Base-by-base conservation (phyloP, 2,797 vertebrate species). In the Neoniphon sammara region DNA sequence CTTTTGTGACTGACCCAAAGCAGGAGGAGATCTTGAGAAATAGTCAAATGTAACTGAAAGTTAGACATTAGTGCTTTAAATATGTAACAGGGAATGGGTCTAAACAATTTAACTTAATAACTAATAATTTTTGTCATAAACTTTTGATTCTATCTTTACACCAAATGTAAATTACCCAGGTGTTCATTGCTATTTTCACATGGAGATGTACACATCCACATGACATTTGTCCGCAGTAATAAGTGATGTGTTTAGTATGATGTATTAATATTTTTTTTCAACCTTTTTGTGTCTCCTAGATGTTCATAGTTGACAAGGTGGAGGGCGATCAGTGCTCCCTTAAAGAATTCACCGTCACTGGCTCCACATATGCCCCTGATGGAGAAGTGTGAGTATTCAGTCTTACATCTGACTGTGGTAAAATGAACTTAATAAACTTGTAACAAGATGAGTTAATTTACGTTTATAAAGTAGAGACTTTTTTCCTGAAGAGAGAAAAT, bases 351-450 rank as follows among this genome's bases (percentile, higher is more conserved):
- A 96, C 95, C 15, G 91, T 99, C 60, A 96, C 96, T 23, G 98
- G 98, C 34, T 99, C 98, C 59, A 99, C 98, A 1, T 99, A 99
- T 0, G 97, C 97, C 44, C 98, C 98, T 6, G 91, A 96, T 74
- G 98, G 98, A 94, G 93, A 97, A 95, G 96, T 99, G 98, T 99
- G 92, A 97, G 97, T 93, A 78, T 85, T 70, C 5, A 18, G 6
- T 50, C 27, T 42, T 44, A 6, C 0, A 12, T 8, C 0, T 55
- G 27, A 58, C 6, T 61, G 12, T 5, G 30, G n/a, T 61, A 9
- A 59, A 1, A 17, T 61, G 3, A 42, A 67, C 42, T n/a, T n/a
- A 9, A 5, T 65, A 4, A 0, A 15, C 49, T 0, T 42, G 18
- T 18, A 23, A 23, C 2, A 23, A 64, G 67, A 17, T 10, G 8